phyloP scores from a whole-genome alignment of 2,888 invertebrate genomes.

The Thera obeliscata region DNA sequence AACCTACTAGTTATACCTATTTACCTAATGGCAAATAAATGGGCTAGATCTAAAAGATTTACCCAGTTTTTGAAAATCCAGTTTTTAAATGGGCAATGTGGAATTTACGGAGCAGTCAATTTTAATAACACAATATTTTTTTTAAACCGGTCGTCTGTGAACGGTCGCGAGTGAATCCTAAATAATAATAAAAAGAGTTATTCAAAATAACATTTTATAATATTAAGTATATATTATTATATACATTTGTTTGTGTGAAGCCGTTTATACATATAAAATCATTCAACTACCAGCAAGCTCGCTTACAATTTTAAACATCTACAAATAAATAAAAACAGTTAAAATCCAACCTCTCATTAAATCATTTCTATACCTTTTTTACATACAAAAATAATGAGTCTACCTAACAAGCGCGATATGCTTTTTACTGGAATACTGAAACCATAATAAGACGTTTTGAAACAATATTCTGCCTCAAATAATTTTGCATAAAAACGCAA shows the following conservation, averaged over 20 bases:
- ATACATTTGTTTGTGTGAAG: slow-evolving; percentile 42
- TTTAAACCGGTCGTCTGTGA: too few species aligned
- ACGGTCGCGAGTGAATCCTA: too few species aligned
- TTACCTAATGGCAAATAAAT: too few species aligned
- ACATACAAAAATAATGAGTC: slow-evolving; percentile 25
- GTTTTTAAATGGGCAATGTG: not conserved
- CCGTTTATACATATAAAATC: slow-evolving; percentile 34
- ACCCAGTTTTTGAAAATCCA: not conserved
- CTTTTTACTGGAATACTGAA: slow-evolving; percentile 1
- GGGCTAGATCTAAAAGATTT: too few species aligned
- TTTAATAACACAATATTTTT: not conserved
- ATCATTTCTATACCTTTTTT: slow-evolving; percentile 24
- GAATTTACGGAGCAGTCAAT: not conserved
- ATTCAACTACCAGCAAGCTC: slow-evolving; percentile 29
- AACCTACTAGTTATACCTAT: too few species aligned
- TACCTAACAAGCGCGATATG: not conserved
- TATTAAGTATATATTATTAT: slow-evolving; percentile 12
- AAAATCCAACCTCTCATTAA: slow-evolving; percentile 26
- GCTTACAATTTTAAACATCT: slow-evolving; percentile 34
- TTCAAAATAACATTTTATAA: slow-evolving; percentile 48
- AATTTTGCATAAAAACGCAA: too few species aligned
- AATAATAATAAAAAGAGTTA: slow-evolving; percentile 19
- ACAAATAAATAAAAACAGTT: slow-evolving; percentile 38
- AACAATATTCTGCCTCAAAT: too few species aligned
- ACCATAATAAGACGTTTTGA: not conserved